Conservation (phyloP, 2,888 invertebrate species). For the Drepanosiphum platanoidis region DNA sequence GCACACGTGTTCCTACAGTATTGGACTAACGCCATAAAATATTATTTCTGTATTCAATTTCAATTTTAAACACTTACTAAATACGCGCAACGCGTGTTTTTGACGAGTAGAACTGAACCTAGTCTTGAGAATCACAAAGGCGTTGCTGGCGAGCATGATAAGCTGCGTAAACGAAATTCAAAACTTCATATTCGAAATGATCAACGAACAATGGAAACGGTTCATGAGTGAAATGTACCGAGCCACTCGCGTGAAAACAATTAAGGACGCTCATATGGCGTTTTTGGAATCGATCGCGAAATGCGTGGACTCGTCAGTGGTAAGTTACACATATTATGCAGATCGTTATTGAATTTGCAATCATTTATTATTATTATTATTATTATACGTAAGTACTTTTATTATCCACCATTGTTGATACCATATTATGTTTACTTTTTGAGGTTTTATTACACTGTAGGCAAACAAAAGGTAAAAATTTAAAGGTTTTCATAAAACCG, state of each 20-base stretch:
- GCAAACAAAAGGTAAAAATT: not conserved
- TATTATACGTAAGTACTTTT: no score
- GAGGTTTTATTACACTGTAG: not conserved
- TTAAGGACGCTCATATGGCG: conserved; percentile 15
- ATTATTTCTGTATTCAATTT: not conserved
- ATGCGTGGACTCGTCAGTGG: not conserved
- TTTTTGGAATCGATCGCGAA: conserved; percentile 23
- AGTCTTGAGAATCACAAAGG: conserved; percentile 32
- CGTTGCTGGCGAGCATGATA: conserved; percentile 14
- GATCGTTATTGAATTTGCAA: not conserved
- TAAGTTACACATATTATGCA: not conserved
- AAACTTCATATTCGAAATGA: conserved; percentile 21
- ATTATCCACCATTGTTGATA: no score
- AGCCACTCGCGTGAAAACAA: conserved; percentile 6
- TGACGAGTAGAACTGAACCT: not conserved
- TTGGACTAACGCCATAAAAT: not conserved
- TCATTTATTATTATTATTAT: no score
- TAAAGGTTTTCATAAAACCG: not conserved
- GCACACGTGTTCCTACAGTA: not conserved
- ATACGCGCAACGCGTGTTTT: not conserved
- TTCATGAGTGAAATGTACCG: conserved; percentile 1
- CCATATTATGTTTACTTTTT: not conserved
- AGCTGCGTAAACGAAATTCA: conserved; percentile 25
- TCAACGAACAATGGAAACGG: conserved; percentile 40
- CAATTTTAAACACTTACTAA: not conserved